Evolutionary conservation across 2,888 invertebrate species (phyloP), one percentile per base, ranked within the genome.

Genomic region (Drosophila kuntzei): DNA sequence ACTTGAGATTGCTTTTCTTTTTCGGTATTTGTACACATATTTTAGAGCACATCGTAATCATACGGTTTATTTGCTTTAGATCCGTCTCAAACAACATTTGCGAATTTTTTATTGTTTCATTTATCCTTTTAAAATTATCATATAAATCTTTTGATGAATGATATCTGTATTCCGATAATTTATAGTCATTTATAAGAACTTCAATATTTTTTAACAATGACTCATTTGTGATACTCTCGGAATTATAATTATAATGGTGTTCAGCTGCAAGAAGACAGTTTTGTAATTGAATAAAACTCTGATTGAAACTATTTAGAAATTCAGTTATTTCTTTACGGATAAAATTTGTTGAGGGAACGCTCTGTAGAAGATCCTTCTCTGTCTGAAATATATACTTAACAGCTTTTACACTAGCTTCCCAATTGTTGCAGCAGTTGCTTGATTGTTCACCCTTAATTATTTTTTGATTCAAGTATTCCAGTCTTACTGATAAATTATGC

Each of bases 401-500:
- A 8, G 8, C 18, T 8, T 44, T n/a, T 0, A 58, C 18, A 9
- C 43, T 12, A 2, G 22, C 5, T 0, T 37, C 11, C 61, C 59
- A 64, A 3, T 53, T 41, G 1, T 29, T 43, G 34, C 84, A 80
- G 27, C 84, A 83, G 6, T 55, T 64, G 43, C 2, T 41, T 4
- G 2, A 20, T 9, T 9, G 3, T 0, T 32, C 14, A 20, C 12
- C 3, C 8, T 39, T n/a, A 11, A 12, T 3, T n/a, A 16, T 25
- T 9, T 39, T 4, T 3, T 29, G 2, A 11, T 43, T 51, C 0
- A 80, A 11, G 9, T 63, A 25, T 1, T 58, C 37, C n/a, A 80
- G 18, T 47, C 84, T 55, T 2, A 1, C 29, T 5, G 22, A 49
- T 3, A 80, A 39, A 16, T 70, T 47, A 0, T 16, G 25, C 3